phyloP scores from a whole-genome alignment of 2,797 vertebrate genomes.

The Rhincodon typus region DNA sequence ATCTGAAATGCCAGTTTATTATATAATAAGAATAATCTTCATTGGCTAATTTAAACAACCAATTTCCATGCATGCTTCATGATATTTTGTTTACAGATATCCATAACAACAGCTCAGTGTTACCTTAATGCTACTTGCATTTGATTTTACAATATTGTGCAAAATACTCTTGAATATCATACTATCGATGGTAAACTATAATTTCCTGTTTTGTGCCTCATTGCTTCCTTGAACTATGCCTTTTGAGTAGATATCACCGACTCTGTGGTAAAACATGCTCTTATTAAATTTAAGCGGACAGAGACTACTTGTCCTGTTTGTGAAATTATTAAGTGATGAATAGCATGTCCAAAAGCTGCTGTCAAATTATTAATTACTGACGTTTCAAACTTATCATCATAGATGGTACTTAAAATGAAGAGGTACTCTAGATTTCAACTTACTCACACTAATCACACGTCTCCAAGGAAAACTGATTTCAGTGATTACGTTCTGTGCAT shows the following conservation, averaged over 20 bases:
- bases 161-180: neutral
- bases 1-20: neutral
- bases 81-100: neutral
- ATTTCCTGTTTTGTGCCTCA: neutral
- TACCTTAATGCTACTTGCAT: neutral
- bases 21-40: neutral
- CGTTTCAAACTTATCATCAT: neutral
- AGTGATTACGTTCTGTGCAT: neutral
- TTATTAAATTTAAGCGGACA: neutral
- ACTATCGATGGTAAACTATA: neutral
- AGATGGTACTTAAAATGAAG: neutral
- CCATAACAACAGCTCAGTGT: neutral
- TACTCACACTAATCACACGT: neutral
- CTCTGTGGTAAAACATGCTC: neutral
- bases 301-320: neutral
- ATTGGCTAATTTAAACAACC: neutral
- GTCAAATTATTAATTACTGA: neutral
- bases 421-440: neutral
- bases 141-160: too few relatives aligned
- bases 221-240: neutral
- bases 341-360: neutral
- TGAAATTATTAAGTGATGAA: neutral
- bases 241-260: neutral
- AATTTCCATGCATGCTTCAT: neutral
- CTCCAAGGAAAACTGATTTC: constrained; percentile 8